Base-by-base conservation (phyloP, 1,140 invertebrate genomes). In the Colletes gigas region DNA sequence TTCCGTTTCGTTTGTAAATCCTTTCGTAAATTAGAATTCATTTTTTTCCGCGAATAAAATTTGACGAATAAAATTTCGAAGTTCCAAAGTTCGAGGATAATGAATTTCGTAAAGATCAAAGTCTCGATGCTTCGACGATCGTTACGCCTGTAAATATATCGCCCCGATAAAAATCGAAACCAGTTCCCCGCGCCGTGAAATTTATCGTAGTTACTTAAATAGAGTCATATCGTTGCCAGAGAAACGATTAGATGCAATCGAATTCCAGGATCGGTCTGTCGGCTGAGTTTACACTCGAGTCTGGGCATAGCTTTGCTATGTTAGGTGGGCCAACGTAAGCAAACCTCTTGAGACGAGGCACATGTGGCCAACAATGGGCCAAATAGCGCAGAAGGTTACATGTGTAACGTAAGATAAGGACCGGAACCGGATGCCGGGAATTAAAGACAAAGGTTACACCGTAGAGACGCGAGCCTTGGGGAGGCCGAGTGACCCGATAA, bases 331-430 rank as follows among this genome's bases (percentile, higher is more conserved):
- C 83, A 89, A 89, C 85, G 57, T 89, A 89, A 89, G 84, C 88
- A 89, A 88, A 89, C 88, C 81, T 77, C 85, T 81, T 60, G 85
- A 88, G 78, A 81, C 73, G 71, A 82, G 82, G 71, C 90, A 91
- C 90, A 90, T 91, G 90, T 91, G 87, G 83, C 80, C 88, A 84
- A 89, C 88, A 91, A 90, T 91, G 82, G 82, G 65, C 84, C 84
- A 81, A 78, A 68, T 82, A 82, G 60, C 52, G 54, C 59, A 21
- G 70, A 80, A 81, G 76, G 85, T 79, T 83, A 79, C 82, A 86
- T 81, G 68, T 91, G 90, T 91, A 89, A 89, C 83, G 78, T 85
- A 84, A 90, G 90, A 91, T 90, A 91, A 91, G 85, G 74, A 83
- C 87, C 89, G 90, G 90, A 91, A 91, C 84, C 87, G 89, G 91